Evolutionary conservation across 2,113 vertebrate genomes (phyloP), one percentile per base, ranked within the genome.

Genomic region (Falco punctatus): DNA sequence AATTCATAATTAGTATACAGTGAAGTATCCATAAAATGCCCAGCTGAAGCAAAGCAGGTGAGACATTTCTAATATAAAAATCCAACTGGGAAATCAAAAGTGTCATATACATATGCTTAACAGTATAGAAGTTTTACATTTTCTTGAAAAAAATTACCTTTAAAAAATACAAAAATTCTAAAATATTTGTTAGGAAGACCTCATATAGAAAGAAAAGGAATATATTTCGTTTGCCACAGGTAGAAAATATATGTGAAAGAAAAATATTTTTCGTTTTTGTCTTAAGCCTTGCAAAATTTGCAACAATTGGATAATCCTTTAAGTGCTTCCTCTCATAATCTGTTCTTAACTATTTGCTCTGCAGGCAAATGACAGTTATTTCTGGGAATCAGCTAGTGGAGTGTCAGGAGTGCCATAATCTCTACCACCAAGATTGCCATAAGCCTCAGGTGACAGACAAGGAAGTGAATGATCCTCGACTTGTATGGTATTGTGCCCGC

Each of bases 341-440:
- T 97, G 15, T 97, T 98, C 97, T 94, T 90, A 92, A 96, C 95
- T 95, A 48, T 94, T 94, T 97, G 54, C 86, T 96, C 95, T 96
- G 86, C 96, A 99, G 99, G 96, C 99, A 99, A 98, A 99, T 99
- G 99, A 99, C 99, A 1, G 99, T 99, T 85, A 98, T 98, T 49
- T 99, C 99, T 92, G 99, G 99, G 49, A 99, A 99, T 97, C 99
- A 99, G 95, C 94, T 99, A 92, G 99, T 99, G 32, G 99, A 99
- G 92, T 99, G 99, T 97, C 99, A 99, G 93, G 99, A 99, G 94
- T 99, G 99, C 97, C 99, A 99, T 96, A 99, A 99, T 97, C 98
- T 99, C 88, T 99, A 99, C 97, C 99, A 99, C 97, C 99, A 99
- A 97, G 99, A 99, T 72, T 99, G 99, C 93, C 99, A 99, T 98